These are phyloP conservation scores for Leucoptera coffeella DNA, from an alignment of 2,888 invertebrate species.

Conservation along the genomic window DNA sequence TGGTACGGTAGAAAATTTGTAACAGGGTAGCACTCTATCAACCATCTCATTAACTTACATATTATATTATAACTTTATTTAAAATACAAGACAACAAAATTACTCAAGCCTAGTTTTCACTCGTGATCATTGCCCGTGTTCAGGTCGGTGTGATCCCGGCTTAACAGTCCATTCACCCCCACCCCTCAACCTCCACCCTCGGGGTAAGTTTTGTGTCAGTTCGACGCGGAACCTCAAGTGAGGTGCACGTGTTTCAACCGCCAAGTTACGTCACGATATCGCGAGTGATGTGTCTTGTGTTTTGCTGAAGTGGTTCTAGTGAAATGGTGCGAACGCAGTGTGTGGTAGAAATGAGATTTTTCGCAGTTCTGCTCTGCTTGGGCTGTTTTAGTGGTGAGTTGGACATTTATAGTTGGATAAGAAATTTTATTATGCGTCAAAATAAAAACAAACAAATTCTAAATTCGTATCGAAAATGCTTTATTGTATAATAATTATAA, in stretches of 20 bases:
- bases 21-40: no score
- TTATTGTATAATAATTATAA: constrained; percentile 7
- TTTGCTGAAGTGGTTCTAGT: constrained; percentile 24
- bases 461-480: constrained; percentile 6
- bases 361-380: constrained; percentile 26
- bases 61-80: no score
- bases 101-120: no score
- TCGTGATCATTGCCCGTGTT: no score
- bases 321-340: constrained; percentile 34
- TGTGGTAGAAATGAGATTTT: constrained; percentile 22
- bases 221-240: constrained; percentile 16
- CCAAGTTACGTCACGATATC: constrained; percentile 40
- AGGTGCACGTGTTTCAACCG: constrained; percentile 14
- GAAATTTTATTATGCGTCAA: constrained; percentile 5
- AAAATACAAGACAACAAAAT: no score
- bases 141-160: no score
- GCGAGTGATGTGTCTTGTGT: constrained; percentile 32
- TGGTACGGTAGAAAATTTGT: no score
- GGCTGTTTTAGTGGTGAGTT: constrained; percentile 39
- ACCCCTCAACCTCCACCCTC: constrained; percentile 3
- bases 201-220: constrained; percentile 15
- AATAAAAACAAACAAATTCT: constrained; percentile 7
- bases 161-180: constrained; percentile 27
- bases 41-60: no score
- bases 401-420: constrained; percentile 10